These are phyloP conservation scores for Podarcis cretensis DNA, from an alignment of 2,113 vertebrate species.

Conservation along the genomic window DNA sequence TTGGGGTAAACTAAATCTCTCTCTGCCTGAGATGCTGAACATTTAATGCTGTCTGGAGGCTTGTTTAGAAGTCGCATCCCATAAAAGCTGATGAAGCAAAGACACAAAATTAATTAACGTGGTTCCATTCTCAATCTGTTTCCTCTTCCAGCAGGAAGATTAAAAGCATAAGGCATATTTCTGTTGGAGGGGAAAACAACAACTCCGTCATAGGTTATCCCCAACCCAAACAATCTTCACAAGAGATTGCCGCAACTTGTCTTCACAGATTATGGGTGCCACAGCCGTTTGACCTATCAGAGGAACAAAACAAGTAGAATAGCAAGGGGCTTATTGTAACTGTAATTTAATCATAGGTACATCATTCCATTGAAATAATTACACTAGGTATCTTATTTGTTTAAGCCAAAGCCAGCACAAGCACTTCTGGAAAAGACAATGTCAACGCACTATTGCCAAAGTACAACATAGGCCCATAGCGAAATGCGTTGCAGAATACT, in stretches of 20 bases:
- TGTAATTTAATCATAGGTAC: background rate
- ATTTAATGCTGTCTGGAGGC: background rate
- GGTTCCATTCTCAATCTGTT: slow-evolving; percentile 61
- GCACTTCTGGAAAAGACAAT: background rate
- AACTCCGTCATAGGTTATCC: background rate
- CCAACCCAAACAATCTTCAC: background rate
- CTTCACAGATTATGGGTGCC: too few relatives aligned
- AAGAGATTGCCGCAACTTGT: background rate
- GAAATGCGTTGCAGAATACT: background rate
- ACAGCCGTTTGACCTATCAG: background rate
- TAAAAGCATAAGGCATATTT: background rate
- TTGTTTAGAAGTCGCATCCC: slow-evolving; percentile 40
- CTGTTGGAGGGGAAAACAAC: background rate
- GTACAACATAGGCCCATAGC: background rate
- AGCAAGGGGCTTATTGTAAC: background rate
- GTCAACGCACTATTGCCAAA: background rate
- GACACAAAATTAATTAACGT: slow-evolving; percentile 60
- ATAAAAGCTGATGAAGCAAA: slow-evolving; percentile 14
- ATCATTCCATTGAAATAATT: background rate
- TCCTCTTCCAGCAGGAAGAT: slow-evolving; percentile 19
- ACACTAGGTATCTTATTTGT: background rate
- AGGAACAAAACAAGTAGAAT: too few relatives aligned
- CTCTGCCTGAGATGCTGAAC: background rate
- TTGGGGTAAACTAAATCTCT: slow-evolving; percentile 1
- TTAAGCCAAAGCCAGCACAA: background rate